Conservation (phyloP, 2,888 invertebrate species). For the Latrodectus hesperus region DNA sequence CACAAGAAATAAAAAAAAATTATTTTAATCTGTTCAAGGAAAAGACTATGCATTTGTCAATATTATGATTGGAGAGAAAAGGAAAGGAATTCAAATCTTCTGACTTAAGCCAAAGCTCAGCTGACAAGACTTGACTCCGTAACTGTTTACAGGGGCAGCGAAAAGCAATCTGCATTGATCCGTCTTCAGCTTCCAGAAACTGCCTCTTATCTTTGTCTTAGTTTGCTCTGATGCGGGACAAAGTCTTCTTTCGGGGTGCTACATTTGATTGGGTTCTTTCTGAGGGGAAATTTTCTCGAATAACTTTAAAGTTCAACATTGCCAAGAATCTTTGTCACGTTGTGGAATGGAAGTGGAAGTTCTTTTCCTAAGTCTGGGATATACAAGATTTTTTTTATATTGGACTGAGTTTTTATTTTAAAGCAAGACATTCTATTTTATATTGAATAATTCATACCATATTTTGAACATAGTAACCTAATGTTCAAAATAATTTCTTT, state of each 20-base stretch:
- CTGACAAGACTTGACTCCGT: neutral
- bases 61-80: slow-evolving; percentile 35
- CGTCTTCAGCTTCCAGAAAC: slow-evolving; percentile 12
- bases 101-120: slow-evolving; percentile 12
- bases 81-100: slow-evolving; percentile 37
- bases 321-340: too few relatives aligned
- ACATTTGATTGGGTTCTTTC: slow-evolving; percentile 43
- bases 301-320: slow-evolving; percentile 54
- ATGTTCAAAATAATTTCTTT: too few relatives aligned
- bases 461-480: too few relatives aligned
- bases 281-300: slow-evolving; percentile 16
- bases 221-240: slow-evolving; percentile 8
- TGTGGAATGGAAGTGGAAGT: too few relatives aligned
- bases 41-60: slow-evolving; percentile 19
- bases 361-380: too few relatives aligned
- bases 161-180: slow-evolving; percentile 55
- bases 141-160: slow-evolving; percentile 10
- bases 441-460: too few relatives aligned
- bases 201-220: slow-evolving; percentile 18
- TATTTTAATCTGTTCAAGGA: slow-evolving; percentile 20
- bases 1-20: slow-evolving; percentile 16
- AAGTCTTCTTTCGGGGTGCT: slow-evolving; percentile 9
- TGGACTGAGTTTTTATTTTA: too few relatives aligned
- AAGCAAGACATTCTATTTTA: too few relatives aligned
- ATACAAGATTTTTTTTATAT: too few relatives aligned